phyloP scores from a whole-genome alignment of 2,113 vertebrate genomes.

The Gnathonemus longibarbis region DNA sequence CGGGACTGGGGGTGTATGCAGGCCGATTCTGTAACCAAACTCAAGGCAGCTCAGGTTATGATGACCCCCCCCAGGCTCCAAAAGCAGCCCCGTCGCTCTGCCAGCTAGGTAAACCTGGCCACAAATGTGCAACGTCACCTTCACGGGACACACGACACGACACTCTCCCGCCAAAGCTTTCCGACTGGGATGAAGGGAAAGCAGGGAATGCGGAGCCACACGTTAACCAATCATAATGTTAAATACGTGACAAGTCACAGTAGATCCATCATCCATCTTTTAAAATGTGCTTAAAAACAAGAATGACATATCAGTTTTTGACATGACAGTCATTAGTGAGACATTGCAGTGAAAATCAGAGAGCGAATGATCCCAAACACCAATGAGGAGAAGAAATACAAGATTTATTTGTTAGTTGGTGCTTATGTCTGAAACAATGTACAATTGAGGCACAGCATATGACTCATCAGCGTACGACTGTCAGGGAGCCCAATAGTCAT shows the following conservation, averaged over 20 bases:
- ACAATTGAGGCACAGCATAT: not conserved
- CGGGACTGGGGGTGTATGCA: not conserved
- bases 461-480: not conserved
- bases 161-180: not conserved
- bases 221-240: not conserved
- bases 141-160: not conserved
- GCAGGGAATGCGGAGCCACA: not conserved
- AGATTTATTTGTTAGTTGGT: not conserved
- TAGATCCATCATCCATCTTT: not conserved
- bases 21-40: constrained; percentile 14
- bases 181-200: not conserved
- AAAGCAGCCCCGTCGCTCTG: not conserved
- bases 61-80: not conserved
- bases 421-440: not conserved
- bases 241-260: not conserved
- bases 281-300: not conserved
- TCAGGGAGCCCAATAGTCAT: not conserved
- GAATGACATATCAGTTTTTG: not conserved
- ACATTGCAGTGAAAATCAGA: not conserved
- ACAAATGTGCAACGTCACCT: not conserved
- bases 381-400: not conserved
- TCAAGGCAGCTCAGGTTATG: constrained; percentile 15
- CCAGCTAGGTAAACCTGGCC: not conserved
- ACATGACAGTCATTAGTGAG: not conserved
- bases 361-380: not conserved